Evolutionary conservation across 2,113 vertebrate genomes (phyloP), one percentile per base, ranked within the genome.

Genomic region (Trinectes maculatus): DNA sequence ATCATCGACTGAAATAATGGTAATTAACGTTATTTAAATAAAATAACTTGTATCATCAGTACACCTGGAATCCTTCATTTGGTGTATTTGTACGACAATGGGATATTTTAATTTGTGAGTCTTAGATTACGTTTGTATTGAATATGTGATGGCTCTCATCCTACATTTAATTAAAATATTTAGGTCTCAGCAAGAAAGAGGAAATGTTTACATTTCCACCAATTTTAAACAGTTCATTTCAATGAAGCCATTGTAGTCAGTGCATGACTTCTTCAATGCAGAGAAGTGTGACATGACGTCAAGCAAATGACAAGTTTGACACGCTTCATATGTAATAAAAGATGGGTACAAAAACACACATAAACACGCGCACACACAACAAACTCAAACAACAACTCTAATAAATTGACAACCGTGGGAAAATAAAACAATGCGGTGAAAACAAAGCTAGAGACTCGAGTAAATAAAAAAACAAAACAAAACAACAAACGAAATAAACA

Each of bases 361-460:
- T n/a, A 22, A 10, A 44, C 53, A 42, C 63, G 54, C 46, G 22
- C 56, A 37, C 65, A 75, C 71, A 54, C 40, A 24, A 26, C 59
- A 74, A 79, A 55, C 42, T 37, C 37, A 56, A 76, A 61, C 36
- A 66, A 59, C 46, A 44, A 60, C 39, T 63, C 15, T 28, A 68
- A 28, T 28, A 46, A 11, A 18, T 71, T 33, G 51, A 8, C 54
- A 33, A 48, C 1, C 8, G 8, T 31, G 13, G 22, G 25, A 31
- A 25, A 29, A 21, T 1, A 60, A 54, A 25, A 22, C 19, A 79
- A 86, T 83, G 85, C 82, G 66, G 77, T 75, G 47, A 36, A 65
- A 26, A 26, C 9, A 59, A 29, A 74, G 8, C 15, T 12, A 60
- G 13, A 18, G 55, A 29, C 11, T 61, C 29, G 5, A 56, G 55